Percentiles rank a stretch among this genome's conserved stretches.
Evolutionary conservation across 1,140 invertebrate genomes (phyloP).

Genomic region (Heliconius melpomene): DNA sequence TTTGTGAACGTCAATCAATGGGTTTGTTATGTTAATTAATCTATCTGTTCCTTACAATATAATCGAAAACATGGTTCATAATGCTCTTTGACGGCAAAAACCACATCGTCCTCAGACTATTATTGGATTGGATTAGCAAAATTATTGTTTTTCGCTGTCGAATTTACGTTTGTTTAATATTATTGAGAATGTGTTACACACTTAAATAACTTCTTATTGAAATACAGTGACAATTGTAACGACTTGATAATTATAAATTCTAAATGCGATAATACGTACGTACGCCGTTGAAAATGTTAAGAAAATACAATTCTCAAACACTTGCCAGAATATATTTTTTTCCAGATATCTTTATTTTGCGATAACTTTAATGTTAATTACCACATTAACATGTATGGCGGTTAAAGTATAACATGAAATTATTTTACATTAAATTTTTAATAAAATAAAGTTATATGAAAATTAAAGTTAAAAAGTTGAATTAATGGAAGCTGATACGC

Average conservation of each 20-base stretch:
- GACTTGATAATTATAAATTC: slow-evolving; percentile 34
- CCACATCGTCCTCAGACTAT: neutral
- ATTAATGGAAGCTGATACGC: neutral
- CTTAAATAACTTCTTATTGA: slow-evolving; percentile 24
- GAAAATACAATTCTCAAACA: neutral
- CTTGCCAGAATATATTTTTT: slow-evolving; percentile 25
- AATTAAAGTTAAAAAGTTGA: neutral
- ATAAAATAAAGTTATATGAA: neutral
- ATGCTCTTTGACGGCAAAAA: neutral
- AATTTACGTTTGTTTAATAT: slow-evolving; percentile 8
- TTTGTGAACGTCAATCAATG: neutral
- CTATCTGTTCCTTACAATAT: neutral
- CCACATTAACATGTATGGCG: neutral
- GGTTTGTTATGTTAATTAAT: neutral
- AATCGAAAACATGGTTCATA: neutral
- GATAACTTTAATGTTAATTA: neutral
- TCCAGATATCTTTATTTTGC: neutral
- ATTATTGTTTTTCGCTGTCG: neutral
- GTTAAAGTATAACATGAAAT: neutral
- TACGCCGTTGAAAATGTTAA: slow-evolving; percentile 26
- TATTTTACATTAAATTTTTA: no score
- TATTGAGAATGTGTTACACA: neutral
- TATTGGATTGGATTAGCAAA: neutral
- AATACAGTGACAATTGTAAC: slow-evolving; percentile 32
- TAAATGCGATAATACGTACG: slow-evolving; percentile 22